Evolutionary conservation across 2,113 vertebrate genomes (phyloP).

Genomic region (Mirounga angustirostris): DNA sequence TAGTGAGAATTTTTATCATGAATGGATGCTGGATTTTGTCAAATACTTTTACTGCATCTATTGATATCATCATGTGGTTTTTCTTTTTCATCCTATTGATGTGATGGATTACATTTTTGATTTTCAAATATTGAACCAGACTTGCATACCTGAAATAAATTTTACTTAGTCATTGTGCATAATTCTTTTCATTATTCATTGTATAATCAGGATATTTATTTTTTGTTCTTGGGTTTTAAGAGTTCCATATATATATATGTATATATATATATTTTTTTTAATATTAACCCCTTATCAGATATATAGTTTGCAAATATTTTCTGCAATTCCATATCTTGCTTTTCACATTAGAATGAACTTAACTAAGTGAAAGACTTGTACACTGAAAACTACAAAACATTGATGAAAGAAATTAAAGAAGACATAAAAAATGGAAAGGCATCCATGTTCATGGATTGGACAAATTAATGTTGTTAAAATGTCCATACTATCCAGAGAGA

Average conservation of each 20-base stretch:
- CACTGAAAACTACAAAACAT: slow-evolving; percentile 10
- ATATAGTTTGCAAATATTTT: neutral
- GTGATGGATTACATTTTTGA: neutral
- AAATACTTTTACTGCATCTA: neutral
- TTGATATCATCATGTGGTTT: neutral
- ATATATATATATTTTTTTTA: neutral
- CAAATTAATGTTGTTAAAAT: neutral
- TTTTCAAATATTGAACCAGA: neutral
- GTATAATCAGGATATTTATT: neutral
- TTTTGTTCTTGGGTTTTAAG: neutral
- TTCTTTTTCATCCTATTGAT: neutral
- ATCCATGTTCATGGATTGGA: neutral
- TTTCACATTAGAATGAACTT: slow-evolving; percentile 26
- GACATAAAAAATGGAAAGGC: neutral
- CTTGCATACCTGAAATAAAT: neutral
- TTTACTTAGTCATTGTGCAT: neutral
- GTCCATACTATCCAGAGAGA: neutral
- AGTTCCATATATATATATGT: neutral
- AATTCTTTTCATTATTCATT: neutral
- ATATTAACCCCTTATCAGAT: neutral
- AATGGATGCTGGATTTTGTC: neutral
- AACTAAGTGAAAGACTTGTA: neutral
- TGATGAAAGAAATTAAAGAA: neutral
- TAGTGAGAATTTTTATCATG: neutral
- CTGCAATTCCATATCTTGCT: neutral